A percentile compares a stretch with the other conserved stretches of the same genome.
Conservation (phyloP, 92 coral and sea anemone species). For the Pocillopora grandis region DNA sequence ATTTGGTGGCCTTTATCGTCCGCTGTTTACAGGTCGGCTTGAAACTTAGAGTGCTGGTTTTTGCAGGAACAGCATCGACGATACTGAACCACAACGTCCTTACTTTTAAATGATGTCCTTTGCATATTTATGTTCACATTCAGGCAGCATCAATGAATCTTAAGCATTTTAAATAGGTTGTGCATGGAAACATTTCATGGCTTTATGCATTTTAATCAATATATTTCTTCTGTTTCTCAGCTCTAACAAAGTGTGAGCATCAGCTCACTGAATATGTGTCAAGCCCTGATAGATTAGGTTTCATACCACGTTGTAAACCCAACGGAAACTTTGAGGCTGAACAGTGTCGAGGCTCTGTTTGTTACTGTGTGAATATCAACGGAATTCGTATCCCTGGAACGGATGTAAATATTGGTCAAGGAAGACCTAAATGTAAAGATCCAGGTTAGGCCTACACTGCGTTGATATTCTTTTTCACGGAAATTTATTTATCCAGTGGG, state of each 20-base stretch:
- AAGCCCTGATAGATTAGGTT: conserved; percentile 44
- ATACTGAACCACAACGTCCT: no score
- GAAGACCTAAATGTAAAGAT: conserved; percentile 65
- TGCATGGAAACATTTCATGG: background rate
- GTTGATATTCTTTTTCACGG: background rate
- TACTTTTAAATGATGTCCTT: no score
- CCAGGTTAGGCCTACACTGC: conserved; percentile 51
- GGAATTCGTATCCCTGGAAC: conserved; percentile 65
- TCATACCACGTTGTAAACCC: conserved; percentile 58
- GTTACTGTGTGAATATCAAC: conserved; percentile 73
- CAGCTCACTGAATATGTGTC: conserved; percentile 31
- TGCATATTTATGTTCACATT: no score
- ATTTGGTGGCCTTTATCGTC: no score
- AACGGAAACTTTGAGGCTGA: conserved; percentile 61
- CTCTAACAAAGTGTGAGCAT: conserved; percentile 47
- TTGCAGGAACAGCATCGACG: no score
- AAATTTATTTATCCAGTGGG: background rate
- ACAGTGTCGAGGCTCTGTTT: conserved; percentile 72
- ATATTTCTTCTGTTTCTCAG: conserved; percentile 18
- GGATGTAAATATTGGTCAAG: conserved; percentile 44
- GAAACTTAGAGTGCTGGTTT: no score
- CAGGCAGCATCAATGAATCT: no score
- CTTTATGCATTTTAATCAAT: background rate
- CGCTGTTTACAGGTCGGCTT: no score
- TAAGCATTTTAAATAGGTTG: no score